A percentile compares a stretch with the other conserved stretches of the same genome.
phyloP scores from a whole-genome alignment of 2,113 vertebrate species.

The Aegithalos caudatus region DNA sequence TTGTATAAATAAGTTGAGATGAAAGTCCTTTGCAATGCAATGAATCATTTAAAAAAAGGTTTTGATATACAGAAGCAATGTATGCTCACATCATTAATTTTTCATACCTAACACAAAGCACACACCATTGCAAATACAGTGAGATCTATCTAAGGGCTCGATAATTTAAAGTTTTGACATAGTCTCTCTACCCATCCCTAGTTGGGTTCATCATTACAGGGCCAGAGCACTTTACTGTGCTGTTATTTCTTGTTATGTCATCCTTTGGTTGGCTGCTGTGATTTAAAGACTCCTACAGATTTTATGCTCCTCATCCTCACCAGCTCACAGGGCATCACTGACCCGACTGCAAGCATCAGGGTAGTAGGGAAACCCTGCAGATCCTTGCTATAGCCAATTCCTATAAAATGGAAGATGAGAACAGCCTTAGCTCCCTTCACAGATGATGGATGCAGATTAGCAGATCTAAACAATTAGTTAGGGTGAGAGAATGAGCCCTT shows the following conservation, averaged over 20 bases:
- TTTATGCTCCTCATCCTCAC: not conserved
- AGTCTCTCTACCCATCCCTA: not conserved
- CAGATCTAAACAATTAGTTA: conserved; percentile 77
- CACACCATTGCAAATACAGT: not conserved
- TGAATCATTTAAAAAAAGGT: not conserved
- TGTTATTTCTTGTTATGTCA: not conserved
- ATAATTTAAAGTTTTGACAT: not conserved
- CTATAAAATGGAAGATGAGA: conserved; percentile 65
- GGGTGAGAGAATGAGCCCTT: conserved; percentile 66
- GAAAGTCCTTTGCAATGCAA: conserved; percentile 22
- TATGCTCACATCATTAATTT: conserved; percentile 31
- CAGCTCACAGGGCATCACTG: not conserved
- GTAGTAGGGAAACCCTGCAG: not conserved
- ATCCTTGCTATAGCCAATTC: not conserved
- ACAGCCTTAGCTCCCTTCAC: conserved; percentile 28
- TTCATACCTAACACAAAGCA: conserved; percentile 1
- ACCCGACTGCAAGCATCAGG: not conserved
- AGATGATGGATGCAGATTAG: conserved; percentile 72
- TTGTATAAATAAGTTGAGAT: conserved; percentile 50
- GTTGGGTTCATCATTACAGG: not conserved
- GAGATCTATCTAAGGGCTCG: not conserved
- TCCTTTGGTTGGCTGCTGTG: not conserved
- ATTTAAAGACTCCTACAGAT: not conserved
- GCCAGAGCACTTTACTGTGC: not conserved
- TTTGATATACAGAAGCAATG: conserved; percentile 47